Conservation (phyloP, 2,113 vertebrate genomes). For the Petaurus breviceps region DNA sequence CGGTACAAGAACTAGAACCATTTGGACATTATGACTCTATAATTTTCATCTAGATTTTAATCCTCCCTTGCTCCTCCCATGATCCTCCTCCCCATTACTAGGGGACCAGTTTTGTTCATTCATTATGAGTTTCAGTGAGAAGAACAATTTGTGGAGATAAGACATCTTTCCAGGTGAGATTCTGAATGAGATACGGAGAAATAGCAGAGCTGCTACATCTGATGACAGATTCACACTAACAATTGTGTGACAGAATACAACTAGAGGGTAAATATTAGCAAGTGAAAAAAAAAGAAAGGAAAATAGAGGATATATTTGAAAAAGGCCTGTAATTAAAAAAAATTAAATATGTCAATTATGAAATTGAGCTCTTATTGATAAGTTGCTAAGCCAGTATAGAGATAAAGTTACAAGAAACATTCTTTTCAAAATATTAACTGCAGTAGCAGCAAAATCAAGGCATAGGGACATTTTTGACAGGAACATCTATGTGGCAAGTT, state of each 20-base stretch:
- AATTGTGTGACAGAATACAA: slow-evolving; percentile 23
- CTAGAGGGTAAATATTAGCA: slow-evolving; percentile 40
- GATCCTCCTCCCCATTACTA: slow-evolving; percentile 10
- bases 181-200: slow-evolving; percentile 53
- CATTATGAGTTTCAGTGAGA: slow-evolving; percentile 56
- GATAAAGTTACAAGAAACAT: neutral
- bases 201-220: slow-evolving; percentile 48
- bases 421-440: neutral
- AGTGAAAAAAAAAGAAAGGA: neutral
- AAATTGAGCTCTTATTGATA: neutral
- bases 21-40: neutral
- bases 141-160: slow-evolving; percentile 31
- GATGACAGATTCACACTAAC: slow-evolving; percentile 23
- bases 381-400: neutral
- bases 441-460: neutral
- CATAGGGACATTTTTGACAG: neutral
- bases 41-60: neutral
- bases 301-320: neutral
- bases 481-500: neutral
- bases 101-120: slow-evolving; percentile 23
- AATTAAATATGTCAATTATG: neutral
- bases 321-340: neutral
- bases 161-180: slow-evolving; percentile 56
- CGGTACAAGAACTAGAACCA: neutral
- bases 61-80: neutral